Base-by-base conservation (phyloP, 1,140 invertebrate genomes). In the Aphaenogaster rudis region DNA sequence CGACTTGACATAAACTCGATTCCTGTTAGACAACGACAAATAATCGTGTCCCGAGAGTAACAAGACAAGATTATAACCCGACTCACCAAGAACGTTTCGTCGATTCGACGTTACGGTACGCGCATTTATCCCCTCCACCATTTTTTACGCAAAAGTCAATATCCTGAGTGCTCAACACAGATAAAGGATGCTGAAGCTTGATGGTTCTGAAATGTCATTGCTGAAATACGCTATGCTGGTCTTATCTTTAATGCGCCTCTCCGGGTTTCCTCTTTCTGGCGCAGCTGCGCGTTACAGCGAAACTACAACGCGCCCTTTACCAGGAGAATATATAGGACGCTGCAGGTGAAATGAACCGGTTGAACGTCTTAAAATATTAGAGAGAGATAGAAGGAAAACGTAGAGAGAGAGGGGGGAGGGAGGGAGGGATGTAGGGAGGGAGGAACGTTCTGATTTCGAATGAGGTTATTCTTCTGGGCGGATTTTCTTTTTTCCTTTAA, bases 201-300 rank as follows among this genome's bases (percentile, higher is more conserved):
- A 90, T 64, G 79, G n/a, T 74, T 87, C 79, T 57, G 36, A 63
- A 52, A 66, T 39, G 64, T 86, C 87, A 74, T 88, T 71, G 86
- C 69, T 17, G 69, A 86, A 72, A 91, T 78, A 90, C 57, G 21
- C 17, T n/a, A 39, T 50, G 79, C 45, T 50, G 33, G 66, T 36
- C 82, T 91, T 90, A 91, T 91, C 86, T 91, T 88, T 90, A 90
- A 86, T 77, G 57, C 52, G 48, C 45, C 52, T 42, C 42, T 48
- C 45, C 33, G 17, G 54, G 33, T 76, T 74, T 66, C 9, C 57
- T 33, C 50, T 42, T 67, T 57, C 64, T 54, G 17, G 33, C 52
- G 17, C 79, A 82, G 39, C 42, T 72, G 66, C 42, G 15, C 64
- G 9, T 71, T 59, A 54, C 52, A 61, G 33, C 28, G 7, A 82